Base-by-base conservation (phyloP, 2,113 vertebrate species). In the Cottus gobio region DNA sequence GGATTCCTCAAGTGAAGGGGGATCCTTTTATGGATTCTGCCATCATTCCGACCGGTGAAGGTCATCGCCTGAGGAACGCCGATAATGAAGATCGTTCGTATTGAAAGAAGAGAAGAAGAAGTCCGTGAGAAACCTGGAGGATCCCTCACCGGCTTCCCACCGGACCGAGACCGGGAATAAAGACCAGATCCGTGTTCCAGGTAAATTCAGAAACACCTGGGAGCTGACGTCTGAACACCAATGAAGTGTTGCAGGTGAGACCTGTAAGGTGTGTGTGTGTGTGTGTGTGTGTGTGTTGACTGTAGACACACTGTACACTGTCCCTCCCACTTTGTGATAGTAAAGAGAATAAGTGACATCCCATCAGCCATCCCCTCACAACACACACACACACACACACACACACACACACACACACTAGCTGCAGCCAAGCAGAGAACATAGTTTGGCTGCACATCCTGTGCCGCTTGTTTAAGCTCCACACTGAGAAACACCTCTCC, bases 371-470 rank as follows among this genome's bases (percentile, higher is more conserved):
- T 22, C 13, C 60, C 48, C 54, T 66, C 75, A 52, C 71, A 46
- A 80, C 56, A 77, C 81, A 75, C 37, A 58, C 69, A 79, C 60
- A 77, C 64, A 75, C 79, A 85, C 82, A 79, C 79, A 77, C 76
- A 64, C 70, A 78, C 69, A 75, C 75, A 66, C 75, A 77, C 36
- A 72, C 56, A 75, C 68, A 82, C 77, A 78, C 64, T 67, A 44
- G 73, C 76, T 42, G 85, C 89, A 91, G 93, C 90, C 91, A 94
- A 90, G 85, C 89, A 89, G 86, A 90, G 89, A 87, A 90, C 90
- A 94, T 93, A 93, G 85, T 93, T 94, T 95, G 93, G 93, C 92
- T 91, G 94, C 90, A 94, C 93, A 94, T 85, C 85, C 83, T 93
- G 92, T 93, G 66, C 92, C 84, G 84, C 85, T 91, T 88, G 88